Conservation (phyloP, 1,140 invertebrate genomes). For the Grapholita molesta region DNA sequence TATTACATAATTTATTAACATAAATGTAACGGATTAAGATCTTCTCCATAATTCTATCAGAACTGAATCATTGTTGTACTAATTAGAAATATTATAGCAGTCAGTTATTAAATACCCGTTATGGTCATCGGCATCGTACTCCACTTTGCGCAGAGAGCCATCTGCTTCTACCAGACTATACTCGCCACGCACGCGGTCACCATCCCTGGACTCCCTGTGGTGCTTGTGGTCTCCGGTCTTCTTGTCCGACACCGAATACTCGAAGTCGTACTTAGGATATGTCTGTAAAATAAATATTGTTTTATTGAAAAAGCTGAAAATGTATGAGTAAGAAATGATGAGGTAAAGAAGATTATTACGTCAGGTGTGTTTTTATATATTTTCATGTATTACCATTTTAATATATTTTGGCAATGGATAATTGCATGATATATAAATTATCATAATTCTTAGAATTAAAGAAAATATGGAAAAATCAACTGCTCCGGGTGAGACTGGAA, state of each 20-base stretch:
- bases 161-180: slow-evolving; percentile 83
- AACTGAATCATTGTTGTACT: too few species aligned
- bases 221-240: slow-evolving; percentile 79
- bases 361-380: too few species aligned
- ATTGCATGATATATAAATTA: not conserved
- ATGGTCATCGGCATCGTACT: slow-evolving; percentile 67
- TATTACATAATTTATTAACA: too few species aligned
- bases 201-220: slow-evolving; percentile 76
- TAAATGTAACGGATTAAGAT: too few species aligned
- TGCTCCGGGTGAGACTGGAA: too few species aligned
- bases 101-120: slow-evolving; percentile 44
- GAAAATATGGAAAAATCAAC: too few species aligned
- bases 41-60: too few species aligned
- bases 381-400: not conserved
- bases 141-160: slow-evolving; percentile 80
- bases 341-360: not conserved
- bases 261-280: slow-evolving; percentile 79
- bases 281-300: slow-evolving; percentile 39
- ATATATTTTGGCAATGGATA: too few species aligned
- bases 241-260: slow-evolving; percentile 77
- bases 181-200: slow-evolving; percentile 79
- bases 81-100: too few species aligned
- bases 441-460: too few species aligned
- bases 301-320: not conserved
- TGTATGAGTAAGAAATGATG: not conserved